phyloP scores from a whole-genome alignment of 1,140 invertebrate species.

The Leptopilina clavipes region DNA sequence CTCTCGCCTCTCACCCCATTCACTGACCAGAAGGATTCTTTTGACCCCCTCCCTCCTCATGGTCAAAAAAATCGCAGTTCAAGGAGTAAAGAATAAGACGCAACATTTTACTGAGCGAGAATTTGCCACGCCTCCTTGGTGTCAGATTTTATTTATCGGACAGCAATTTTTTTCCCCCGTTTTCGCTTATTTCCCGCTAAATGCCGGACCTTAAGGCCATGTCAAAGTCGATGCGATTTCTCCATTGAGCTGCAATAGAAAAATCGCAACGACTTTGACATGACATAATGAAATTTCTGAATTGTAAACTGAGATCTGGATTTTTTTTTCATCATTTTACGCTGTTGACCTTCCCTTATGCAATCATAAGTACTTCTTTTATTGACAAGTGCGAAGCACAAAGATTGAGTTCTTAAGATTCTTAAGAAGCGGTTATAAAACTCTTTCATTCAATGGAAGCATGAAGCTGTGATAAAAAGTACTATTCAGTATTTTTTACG shows the following conservation, averaged over 20 bases:
- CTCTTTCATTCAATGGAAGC: neutral
- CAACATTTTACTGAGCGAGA: constrained; percentile 15
- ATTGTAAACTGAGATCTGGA: neutral
- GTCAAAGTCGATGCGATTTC: no score
- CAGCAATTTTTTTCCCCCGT: neutral
- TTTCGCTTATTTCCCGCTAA: neutral
- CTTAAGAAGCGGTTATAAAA: neutral
- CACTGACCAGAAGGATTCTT: neutral
- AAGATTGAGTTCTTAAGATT: neutral
- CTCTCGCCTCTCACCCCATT: neutral
- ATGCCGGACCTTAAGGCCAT: neutral
- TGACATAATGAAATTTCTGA: neutral
- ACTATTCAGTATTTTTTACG: no score
- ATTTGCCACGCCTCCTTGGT: neutral
- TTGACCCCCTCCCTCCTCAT: neutral
- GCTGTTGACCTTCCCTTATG: neutral
- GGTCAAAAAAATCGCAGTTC: constrained; percentile 11
- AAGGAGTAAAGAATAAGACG: constrained; percentile 15
- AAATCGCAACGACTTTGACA: no score
- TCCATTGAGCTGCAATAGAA: no score
- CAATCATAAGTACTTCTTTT: neutral
- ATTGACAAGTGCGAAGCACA: neutral
- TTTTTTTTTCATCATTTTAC: neutral
- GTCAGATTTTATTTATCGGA: constrained; percentile 1
- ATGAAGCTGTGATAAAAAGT: no score